Percentiles rank a stretch among this genome's conserved stretches.
Conservation (phyloP, 2,113 vertebrate genomes). For the Apodemus sylvaticus region DNA sequence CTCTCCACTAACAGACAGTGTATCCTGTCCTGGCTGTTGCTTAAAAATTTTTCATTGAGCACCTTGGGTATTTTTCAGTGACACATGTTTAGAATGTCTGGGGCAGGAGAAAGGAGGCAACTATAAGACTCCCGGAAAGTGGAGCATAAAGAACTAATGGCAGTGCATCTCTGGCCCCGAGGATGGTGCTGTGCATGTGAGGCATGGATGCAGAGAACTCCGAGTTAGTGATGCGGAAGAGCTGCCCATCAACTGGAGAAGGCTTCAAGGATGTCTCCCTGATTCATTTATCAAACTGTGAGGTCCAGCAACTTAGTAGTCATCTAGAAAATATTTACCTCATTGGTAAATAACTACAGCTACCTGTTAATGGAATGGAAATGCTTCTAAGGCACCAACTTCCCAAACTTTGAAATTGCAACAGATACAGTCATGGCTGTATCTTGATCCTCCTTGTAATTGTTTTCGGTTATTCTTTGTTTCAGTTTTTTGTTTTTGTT, state of each 20-base stretch:
- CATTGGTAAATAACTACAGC: not conserved
- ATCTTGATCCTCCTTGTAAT: not conserved
- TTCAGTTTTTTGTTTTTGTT: too few species aligned
- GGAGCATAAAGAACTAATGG: not conserved
- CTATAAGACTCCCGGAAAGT: not conserved
- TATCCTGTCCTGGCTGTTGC: not conserved
- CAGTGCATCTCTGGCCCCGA: not conserved
- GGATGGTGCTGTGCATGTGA: not conserved
- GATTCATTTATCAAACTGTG: not conserved
- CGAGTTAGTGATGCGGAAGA: not conserved
- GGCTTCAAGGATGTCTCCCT: not conserved
- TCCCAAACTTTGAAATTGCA: not conserved
- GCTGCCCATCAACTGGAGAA: not conserved
- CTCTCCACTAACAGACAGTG: not conserved
- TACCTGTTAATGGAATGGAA: not conserved
- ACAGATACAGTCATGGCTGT: not conserved
- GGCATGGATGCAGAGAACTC: not conserved
- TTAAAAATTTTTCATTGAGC: not conserved
- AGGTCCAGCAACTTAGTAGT: conserved; percentile 14
- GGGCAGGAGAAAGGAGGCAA: not conserved
- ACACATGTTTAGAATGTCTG: conserved; percentile 39
- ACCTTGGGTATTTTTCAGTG: not conserved
- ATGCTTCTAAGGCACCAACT: not conserved
- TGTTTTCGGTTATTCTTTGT: not conserved
- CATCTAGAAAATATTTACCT: conserved; percentile 18